Percentiles rank a stretch among this genome's conserved stretches.
Conservation (phyloP, 2,797 vertebrate genomes). For the Rhynchotus rufescens region DNA sequence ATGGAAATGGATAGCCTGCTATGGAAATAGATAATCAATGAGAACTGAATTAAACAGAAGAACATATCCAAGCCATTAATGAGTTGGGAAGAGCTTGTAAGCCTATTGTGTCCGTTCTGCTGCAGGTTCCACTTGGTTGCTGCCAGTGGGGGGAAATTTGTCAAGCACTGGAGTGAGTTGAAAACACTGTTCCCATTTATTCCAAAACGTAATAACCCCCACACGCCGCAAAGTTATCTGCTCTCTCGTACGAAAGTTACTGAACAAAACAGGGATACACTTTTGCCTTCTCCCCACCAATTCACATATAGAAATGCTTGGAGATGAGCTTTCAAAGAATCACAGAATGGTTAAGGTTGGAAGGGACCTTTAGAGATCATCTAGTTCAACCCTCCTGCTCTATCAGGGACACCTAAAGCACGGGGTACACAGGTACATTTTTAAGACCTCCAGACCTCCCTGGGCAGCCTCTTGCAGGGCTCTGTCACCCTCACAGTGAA, state of each 20-base stretch:
- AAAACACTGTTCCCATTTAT: neutral
- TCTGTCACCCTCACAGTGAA: too few relatives aligned
- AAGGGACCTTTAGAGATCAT: too few relatives aligned
- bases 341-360: too few relatives aligned
- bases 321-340: neutral
- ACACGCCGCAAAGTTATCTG: neutral
- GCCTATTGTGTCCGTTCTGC: neutral
- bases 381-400: too few relatives aligned
- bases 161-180: neutral
- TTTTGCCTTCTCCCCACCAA: neutral
- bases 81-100: neutral
- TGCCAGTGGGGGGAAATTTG: neutral
- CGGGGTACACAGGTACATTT: too few relatives aligned
- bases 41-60: neutral
- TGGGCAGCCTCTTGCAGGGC: too few relatives aligned
- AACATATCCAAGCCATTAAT: neutral
- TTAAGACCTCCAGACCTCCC: too few relatives aligned
- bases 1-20: neutral
- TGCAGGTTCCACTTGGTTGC: neutral
- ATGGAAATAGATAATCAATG: neutral
- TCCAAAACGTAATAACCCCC: neutral
- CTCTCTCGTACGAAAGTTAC: neutral
- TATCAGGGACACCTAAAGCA: too few relatives aligned
- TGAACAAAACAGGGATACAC: neutral
- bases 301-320: neutral